Percentiles rank a stretch among this genome's conserved stretches.
phyloP scores from a whole-genome alignment of 1,140 invertebrate species.

The Philotrypesis tridentata region DNA sequence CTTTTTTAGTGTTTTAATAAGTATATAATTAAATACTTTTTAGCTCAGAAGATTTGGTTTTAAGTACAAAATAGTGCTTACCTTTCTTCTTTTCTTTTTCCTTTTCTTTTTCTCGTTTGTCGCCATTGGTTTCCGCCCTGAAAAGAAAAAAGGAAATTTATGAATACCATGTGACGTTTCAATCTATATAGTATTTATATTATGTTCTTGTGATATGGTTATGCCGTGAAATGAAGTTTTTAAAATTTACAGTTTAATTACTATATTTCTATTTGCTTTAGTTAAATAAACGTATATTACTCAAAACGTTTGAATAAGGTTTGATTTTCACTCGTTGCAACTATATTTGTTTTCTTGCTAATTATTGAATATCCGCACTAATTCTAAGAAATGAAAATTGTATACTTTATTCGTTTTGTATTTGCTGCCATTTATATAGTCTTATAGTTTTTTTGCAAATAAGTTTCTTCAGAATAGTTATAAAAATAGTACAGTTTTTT shows the following conservation, averaged over 20 bases:
- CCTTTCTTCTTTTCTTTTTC: conserved; percentile 72
- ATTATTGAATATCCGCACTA: no score
- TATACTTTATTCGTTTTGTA: neutral
- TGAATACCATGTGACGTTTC: neutral
- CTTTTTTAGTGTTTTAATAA: no score
- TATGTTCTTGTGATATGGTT: neutral
- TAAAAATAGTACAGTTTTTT: neutral
- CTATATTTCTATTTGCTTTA: neutral
- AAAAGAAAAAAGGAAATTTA: conserved; percentile 54
- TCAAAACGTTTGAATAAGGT: no score
- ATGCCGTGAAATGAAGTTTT: no score
- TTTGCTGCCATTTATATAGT: neutral
- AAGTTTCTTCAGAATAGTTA: neutral
- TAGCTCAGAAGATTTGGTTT: neutral
- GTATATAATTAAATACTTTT: neutral
- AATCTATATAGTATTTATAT: no score
- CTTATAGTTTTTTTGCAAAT: no score
- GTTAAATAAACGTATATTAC: neutral
- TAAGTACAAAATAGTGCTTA: conserved; percentile 39
- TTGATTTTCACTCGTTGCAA: no score
- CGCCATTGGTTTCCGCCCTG: conserved; percentile 69
- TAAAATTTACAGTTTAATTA: no score
- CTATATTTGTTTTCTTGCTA: no score
- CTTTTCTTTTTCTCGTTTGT: conserved; percentile 72
- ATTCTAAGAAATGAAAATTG: no score